Evolutionary conservation across 23 tunicate species (phyloP).

Genomic region (Clavelina lepadiformis): DNA sequence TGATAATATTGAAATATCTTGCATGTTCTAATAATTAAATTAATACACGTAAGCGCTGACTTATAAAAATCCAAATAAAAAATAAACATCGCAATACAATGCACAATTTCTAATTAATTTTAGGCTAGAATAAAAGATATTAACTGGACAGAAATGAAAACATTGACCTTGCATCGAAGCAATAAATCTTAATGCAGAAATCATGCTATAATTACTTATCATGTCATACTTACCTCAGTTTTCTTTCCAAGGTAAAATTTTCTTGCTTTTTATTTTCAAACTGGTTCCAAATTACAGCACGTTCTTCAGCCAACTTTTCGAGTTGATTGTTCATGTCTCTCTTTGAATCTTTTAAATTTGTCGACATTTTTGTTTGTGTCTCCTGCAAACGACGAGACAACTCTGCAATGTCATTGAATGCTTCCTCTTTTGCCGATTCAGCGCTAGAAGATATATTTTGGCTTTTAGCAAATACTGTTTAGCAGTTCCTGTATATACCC

Average conservation of each 20-base stretch:
- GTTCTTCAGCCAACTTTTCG: conserved; percentile 1
- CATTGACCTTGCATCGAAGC: too few relatives aligned
- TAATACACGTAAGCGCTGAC: too few relatives aligned
- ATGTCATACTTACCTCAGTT: conserved; percentile 10
- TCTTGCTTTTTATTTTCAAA: conserved; percentile 3
- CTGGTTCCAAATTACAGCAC: conserved; percentile 5
- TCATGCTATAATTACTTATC: conserved; percentile 1
- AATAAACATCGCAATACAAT: too few relatives aligned
- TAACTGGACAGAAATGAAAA: too few relatives aligned
- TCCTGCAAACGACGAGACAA: conserved; percentile 15
- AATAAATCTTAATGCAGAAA: too few relatives aligned
- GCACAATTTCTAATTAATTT: too few relatives aligned
- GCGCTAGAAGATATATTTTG: conserved; percentile 8
- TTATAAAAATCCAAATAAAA: too few relatives aligned
- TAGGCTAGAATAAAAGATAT: too few relatives aligned
- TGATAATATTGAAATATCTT: not conserved
- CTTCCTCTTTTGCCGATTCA: conserved; percentile 19
- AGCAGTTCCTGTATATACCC: too few relatives aligned
- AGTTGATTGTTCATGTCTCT: not conserved
- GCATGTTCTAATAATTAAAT: too few relatives aligned
- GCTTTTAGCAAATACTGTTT: too few relatives aligned
- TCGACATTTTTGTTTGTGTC: not conserved
- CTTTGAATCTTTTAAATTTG: conserved; percentile 13
- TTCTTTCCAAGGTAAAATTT: not conserved
- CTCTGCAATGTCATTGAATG: conserved; percentile 5